Base-by-base conservation (phyloP, 2,113 vertebrate species). In the Alouatta palliata region DNA sequence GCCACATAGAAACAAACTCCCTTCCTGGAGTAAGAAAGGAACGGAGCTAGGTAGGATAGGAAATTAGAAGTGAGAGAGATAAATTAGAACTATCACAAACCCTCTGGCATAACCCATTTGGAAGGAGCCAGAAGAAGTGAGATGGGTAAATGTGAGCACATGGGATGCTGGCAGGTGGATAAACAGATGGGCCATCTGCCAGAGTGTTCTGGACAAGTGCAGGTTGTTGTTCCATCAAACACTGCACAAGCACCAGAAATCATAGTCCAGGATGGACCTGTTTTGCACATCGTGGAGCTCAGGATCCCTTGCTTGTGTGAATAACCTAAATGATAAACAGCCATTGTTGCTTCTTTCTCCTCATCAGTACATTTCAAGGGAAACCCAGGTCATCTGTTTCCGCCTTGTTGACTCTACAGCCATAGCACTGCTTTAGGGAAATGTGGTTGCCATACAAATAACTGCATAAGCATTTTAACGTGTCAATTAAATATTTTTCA, bases 311-410 rank as follows among this genome's bases (percentile, higher is more conserved):
- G 0, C 17, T 58, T 37, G 6, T 52, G 30, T 85, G 45, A 75
- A 64, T 13, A 64, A 64, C 30, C 61, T 14, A 64, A 64, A 32
- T 64, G 61, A 64, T 14, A 64, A 64, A 64, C 12, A 64, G 20
- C 64, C 86, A 85, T 47, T 54, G 71, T 83, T 47, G 5, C 56
- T 85, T 80, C 66, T 66, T 91, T 95, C 35, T 94, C 45, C 37
- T 75, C 49, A 77, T 32, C 61, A 25, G n/a, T 58, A 19, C 16
- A 83, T 90, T 79, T 76, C 82, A 76, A 76, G 86, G 68, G 56
- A 91, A 90, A 82, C 21, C 37, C 68, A 71, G 27, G 30, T 70
- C 84, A 90, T 80, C 81, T 95, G 61, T 71, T 80, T 92, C 88
- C 61, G 58, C 73, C 77, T 45, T 37, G 81, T 90, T 56, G 9